Base-by-base conservation (phyloP, 2,113 vertebrate species). In the Shinisaurus crocodilurus region DNA sequence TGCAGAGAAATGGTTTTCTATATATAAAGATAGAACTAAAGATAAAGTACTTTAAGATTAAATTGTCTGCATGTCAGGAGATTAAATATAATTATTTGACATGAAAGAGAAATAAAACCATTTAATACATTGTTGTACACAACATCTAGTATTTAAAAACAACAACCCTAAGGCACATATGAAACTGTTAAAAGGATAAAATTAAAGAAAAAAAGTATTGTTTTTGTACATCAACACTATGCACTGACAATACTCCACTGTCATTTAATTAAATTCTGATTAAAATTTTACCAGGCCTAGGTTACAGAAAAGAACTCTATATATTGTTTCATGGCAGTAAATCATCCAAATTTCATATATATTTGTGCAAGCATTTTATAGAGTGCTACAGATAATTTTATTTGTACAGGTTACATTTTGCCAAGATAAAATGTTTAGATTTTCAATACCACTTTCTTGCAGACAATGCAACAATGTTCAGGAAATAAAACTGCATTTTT, bases 231-330 rank as follows among this genome's bases (percentile, higher is more conserved):
- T 84, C 90, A 77, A 90, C 25, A 72, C 29, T 57, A 92, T 79
- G 5, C 0, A 10, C 8, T 90, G 84, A 91, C 90, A 89, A 50
- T 80, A 90, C 82, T 90, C 48, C 27, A 77, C 77, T 74, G 82
- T 94, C 45, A 93, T 92, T 96, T 95, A 95, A 96, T 94, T 96
- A 96, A 94, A 91, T 96, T 95, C 87, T 96, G 89, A 92, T 92
- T 89, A 95, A 92, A 75, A 72, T 77, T 63, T 12, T 90, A 81
- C 60, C 1, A 90, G 93, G 90, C 72, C 32, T 23, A 93, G 43
- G 18, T 69, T 85, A 91, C 72, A 75, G 76, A 95, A 91, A 70
- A 86, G 2, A 5, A 77, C 91, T 92, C 91, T 92, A 76, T 88
- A 37, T 91, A 20, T 86, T 88, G 88, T 95, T 96, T 70, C 87